Evolutionary conservation across 2,888 invertebrate species (phyloP).

Genomic region (Heliconius charithonia): DNA sequence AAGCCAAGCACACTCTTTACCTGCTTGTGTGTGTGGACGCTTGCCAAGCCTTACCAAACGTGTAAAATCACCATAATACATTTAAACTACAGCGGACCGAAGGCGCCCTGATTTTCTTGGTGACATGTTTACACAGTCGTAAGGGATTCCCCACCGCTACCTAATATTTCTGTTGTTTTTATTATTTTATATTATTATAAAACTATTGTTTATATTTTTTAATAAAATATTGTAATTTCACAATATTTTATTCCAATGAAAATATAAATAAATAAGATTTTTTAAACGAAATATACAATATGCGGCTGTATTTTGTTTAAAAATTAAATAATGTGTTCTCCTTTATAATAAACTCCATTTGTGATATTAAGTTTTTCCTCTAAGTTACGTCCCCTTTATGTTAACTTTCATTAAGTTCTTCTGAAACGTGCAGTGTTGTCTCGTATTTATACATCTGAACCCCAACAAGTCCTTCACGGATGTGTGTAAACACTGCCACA

Average conservation of each 20-base stretch:
- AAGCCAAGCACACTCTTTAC: not conserved
- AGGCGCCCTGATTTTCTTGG: not conserved
- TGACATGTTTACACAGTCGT: constrained; percentile 20
- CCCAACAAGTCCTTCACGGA: not conserved
- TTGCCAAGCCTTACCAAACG: not conserved
- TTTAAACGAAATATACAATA: constrained; percentile 3
- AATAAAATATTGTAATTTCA: constrained; percentile 1
- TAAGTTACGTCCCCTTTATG: not conserved
- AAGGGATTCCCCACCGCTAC: not conserved
- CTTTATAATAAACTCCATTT: not conserved
- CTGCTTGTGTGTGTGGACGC: not conserved
- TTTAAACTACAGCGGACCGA: not conserved
- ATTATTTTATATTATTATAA: not conserved
- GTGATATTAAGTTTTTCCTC: not conserved
- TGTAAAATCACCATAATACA: not conserved
- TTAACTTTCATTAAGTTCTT: constrained; percentile 1
- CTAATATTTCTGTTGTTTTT: not conserved
- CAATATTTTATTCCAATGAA: constrained; percentile 12
- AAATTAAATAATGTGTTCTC: not conserved
- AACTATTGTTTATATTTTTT: not conserved
- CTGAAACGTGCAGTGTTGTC: not conserved
- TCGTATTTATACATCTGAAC: not conserved
- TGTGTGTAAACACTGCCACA: constrained; percentile 18
- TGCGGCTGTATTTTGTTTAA: not conserved
- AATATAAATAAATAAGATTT: constrained; percentile 4